A percentile compares a stretch with the other conserved stretches of the same genome.
Conservation (phyloP, 2,797 vertebrate genomes). For the Cyclura pinguis region DNA sequence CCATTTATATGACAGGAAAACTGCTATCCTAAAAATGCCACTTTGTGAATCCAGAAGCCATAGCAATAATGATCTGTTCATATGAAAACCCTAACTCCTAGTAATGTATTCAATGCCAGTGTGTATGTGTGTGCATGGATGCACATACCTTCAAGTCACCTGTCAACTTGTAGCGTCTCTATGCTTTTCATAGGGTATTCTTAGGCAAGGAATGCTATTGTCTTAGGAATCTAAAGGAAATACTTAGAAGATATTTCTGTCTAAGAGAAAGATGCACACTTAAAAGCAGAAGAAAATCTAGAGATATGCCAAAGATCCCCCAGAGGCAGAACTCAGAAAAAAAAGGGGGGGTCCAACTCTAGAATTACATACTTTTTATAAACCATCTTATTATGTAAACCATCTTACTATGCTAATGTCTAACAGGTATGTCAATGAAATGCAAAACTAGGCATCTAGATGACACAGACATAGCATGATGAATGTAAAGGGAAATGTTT, state of each 20-base stretch:
- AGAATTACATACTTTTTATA: not conserved
- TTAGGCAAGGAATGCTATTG: not conserved
- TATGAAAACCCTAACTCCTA: constrained; percentile 8
- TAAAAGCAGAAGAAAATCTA: not conserved
- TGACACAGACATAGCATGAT: constrained; percentile 36
- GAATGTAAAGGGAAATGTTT: constrained; percentile 37
- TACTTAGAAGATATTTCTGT: not conserved
- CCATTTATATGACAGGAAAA: constrained; percentile 37
- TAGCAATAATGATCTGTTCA: constrained; percentile 41
- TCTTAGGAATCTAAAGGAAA: not conserved
- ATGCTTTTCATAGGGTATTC: no score
- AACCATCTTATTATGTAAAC: constrained; percentile 19
- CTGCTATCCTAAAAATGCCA: constrained; percentile 53
- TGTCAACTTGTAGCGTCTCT: no score
- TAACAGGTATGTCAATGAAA: constrained; percentile 64
- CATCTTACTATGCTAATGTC: constrained; percentile 33
- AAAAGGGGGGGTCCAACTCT: not conserved
- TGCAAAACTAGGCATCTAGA: constrained; percentile 56
- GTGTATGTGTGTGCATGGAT: no score
- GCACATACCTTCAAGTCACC: no score
- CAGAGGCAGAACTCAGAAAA: fast-evolving
- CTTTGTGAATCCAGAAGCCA: constrained; percentile 44
- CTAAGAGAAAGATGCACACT: not conserved
- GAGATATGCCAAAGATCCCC: not conserved
- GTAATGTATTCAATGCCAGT: no score